Evolutionary conservation across 2,113 vertebrate species (phyloP), one percentile per base, ranked within the genome.

Genomic region (Loxodonta africana): DNA sequence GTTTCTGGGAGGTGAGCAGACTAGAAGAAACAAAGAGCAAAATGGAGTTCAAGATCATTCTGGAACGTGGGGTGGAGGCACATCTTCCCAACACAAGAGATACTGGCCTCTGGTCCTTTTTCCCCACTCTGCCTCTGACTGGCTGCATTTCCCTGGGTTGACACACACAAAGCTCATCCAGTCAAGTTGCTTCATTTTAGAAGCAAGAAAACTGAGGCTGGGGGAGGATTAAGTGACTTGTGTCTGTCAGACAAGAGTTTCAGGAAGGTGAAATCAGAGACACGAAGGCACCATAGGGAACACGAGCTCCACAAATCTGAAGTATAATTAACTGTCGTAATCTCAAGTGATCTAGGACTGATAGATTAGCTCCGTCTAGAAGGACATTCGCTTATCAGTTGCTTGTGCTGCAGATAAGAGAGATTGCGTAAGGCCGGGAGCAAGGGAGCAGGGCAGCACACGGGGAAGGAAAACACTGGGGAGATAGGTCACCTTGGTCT

Each of bases 191-290:
- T 46, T 95, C 84, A 20, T 88, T 90, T 73, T 51, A 91, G 48
- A 83, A 60, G 51, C 33, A 20, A 71, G 74, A 86, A 96, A 69
- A 78, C 53, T 7, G 51, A 91, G 62, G 10, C 48, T 0, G 2
- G 17, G 46, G 53, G 53, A 53, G 80, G 65, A 51, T 90, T 81
- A 67, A 85, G 63, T 62, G 63, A 67, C 53, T 90, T 92, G 53
- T 28, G 2, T 90, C 74, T 73, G 57, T 80, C 69, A 26, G 65
- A 84, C 83, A 57, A 63, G 91, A 30, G 63, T 73, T 76, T 78
- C 92, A 95, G 84, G 93, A 95, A 85, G 91, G 67, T 88, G 82
- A 96, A 81, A 84, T 67, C 74, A 76, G 90, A 94, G 85, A 86
- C 4, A 0, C 37, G 48, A 88, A 33, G 78, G 69, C 14, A n/a